Evolutionary conservation across 2,113 vertebrate species (phyloP).

Genomic region (Cebidichthys violaceus): DNA sequence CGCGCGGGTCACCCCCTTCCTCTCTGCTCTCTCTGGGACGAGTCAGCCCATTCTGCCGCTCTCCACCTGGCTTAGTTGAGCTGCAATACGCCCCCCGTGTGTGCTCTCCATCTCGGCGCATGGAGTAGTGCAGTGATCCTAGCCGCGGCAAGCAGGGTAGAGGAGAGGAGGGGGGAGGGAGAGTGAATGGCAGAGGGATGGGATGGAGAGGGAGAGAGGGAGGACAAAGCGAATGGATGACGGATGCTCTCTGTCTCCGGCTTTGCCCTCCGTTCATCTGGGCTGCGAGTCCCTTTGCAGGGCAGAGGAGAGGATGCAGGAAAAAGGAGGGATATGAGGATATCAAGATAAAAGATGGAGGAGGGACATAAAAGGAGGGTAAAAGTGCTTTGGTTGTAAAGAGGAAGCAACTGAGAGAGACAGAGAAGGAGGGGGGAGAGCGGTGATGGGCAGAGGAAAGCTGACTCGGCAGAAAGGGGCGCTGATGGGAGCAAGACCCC

Average conservation of each 20-base stretch:
- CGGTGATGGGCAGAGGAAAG: conserved; percentile 57
- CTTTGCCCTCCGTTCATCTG: conserved; percentile 53
- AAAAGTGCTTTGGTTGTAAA: conserved; percentile 60
- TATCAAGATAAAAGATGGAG: conserved; percentile 47
- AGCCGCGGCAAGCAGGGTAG: conserved; percentile 40
- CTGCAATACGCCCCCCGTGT: conserved; percentile 55
- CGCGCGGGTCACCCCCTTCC: conserved; percentile 36
- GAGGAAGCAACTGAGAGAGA: conserved; percentile 49
- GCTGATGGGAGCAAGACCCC: conserved; percentile 71
- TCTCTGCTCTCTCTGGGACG: conserved; percentile 37
- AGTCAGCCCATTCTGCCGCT: conserved; percentile 46
- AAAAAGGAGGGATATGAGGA: conserved; percentile 4
- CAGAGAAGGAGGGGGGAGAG: conserved; percentile 5
- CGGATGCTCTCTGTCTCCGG: conserved; percentile 69
- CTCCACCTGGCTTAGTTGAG: conserved; percentile 54
- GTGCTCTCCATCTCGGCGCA: conserved; percentile 68
- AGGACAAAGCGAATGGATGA: conserved; percentile 61
- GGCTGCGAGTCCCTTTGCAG: conserved; percentile 39
- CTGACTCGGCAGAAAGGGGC: conserved; percentile 75
- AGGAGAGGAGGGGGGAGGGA: conserved; percentile 25
- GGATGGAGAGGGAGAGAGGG: conserved; percentile 24
- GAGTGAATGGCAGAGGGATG: conserved; percentile 28
- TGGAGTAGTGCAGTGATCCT: conserved; percentile 62
- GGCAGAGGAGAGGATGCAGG: conserved; percentile 20
- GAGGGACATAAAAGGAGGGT: conserved; percentile 37